Conservation (phyloP, 2,113 vertebrate species). For the mouse (Mus musculus) region GRCm39 chr11:80280001-80280500, state of each 20-base stretch:
- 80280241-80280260: constrained; percentile 69
- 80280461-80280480: constrained; percentile 71
- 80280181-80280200: constrained; percentile 58
- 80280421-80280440: constrained; percentile 59
- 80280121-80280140: constrained; percentile 93
- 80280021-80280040: not conserved
- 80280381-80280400: constrained; percentile 72
- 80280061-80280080: constrained; percentile 83
- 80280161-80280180: constrained; percentile 72
- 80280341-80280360: constrained; percentile 58
- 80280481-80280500: constrained; percentile 70
- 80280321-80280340: constrained; percentile 16
- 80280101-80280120: constrained; percentile 96
- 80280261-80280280: constrained; percentile 60
- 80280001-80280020: not conserved
- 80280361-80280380: constrained; percentile 69
- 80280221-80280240: not conserved
- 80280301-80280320: constrained; percentile 62
- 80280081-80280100: constrained; percentile 97
- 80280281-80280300: constrained; percentile 54
- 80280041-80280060: not conserved
- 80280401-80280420: constrained; percentile 63
- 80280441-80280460: constrained; percentile 69
- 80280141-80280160: constrained; percentile 95
- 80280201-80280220: constrained; percentile 69